Base-by-base conservation (phyloP, 2,797 vertebrate species). In the Gambelia wislizenii region DNA sequence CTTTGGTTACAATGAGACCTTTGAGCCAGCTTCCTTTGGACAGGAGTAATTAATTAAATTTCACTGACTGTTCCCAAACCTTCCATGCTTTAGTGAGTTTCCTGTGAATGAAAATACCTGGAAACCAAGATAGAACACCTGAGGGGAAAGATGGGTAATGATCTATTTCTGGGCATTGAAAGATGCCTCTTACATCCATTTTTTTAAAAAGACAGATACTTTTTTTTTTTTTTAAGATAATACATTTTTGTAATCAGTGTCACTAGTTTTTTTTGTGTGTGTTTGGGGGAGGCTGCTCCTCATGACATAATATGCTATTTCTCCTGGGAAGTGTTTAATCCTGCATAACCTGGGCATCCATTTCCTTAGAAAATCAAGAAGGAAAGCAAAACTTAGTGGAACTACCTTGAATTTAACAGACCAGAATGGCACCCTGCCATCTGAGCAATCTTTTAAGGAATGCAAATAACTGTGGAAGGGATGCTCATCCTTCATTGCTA, bases 1-100 rank as follows among this genome's bases (percentile, higher is more conserved):
- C 85, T 89, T 95, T 83, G 54, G 56, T 89, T 96, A 92, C 93
- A 93, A 85, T 76, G 91, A 92, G 84, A 94, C 79, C 87, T 88
- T 93, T 93, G 89, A 93, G 93, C 79, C 70, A 93, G 69, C 70
- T 94, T 85, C 91, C 87, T 86, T 92, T 86, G 16, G n/a, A 86
- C 91, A 93, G 89, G 77, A 67, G 85, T 93, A 96, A 95, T 92
- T 87, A 92, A 93, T 95, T 96, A 95, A 93, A 91, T 95, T 93
- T 92, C 92, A 91, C 59, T 94, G 75, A n/a, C 91, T 93, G 70
- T 78, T 94, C 82, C 79, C 84, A 96, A 90, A 76, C 6, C 69
- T 87, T 92, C 78, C 92, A 91, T 87, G 92, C 89, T 97, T 95
- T 93, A 87, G 92, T 92, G 93, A 92, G 42, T 91, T 91, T 89